Conservation (phyloP, 2,888 invertebrate genomes). For the Tiliacea citrago region DNA sequence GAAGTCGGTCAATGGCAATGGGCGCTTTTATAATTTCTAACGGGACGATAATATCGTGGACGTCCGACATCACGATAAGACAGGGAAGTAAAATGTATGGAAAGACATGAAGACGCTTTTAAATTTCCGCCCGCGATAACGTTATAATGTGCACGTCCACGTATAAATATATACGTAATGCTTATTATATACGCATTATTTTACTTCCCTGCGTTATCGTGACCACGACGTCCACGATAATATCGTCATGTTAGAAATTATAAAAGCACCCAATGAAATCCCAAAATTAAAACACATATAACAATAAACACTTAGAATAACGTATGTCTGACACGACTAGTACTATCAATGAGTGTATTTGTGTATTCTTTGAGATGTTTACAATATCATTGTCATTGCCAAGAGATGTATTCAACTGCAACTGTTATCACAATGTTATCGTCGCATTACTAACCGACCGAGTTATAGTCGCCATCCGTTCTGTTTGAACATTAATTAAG, state of each 20-base stretch:
- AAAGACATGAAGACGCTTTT: background rate
- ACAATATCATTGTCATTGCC: constrained; percentile 35
- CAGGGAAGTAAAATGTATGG: background rate
- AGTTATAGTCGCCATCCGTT: constrained; percentile 13
- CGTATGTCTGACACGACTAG: background rate
- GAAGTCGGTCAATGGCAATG: background rate
- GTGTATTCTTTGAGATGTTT: constrained; percentile 21
- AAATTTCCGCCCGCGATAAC: background rate
- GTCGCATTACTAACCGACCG: constrained; percentile 24
- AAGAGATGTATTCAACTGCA: constrained; percentile 32
- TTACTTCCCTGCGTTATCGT: background rate
- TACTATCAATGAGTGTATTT: constrained; percentile 35
- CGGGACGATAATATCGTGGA: too few relatives aligned
- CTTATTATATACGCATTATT: background rate
- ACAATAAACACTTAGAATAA: background rate
- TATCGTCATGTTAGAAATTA: background rate
- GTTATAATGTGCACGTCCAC: too few relatives aligned
- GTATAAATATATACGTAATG: background rate
- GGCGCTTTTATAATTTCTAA: too few relatives aligned
- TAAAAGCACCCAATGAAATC: background rate
- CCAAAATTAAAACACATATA: background rate
- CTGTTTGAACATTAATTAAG: constrained; percentile 26
- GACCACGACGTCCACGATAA: too few relatives aligned
- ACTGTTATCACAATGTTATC: constrained; percentile 50
- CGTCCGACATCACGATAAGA: too few relatives aligned